Conservation (phyloP, 2,797 vertebrate genomes). For the Arctocebus calabarensis region DNA sequence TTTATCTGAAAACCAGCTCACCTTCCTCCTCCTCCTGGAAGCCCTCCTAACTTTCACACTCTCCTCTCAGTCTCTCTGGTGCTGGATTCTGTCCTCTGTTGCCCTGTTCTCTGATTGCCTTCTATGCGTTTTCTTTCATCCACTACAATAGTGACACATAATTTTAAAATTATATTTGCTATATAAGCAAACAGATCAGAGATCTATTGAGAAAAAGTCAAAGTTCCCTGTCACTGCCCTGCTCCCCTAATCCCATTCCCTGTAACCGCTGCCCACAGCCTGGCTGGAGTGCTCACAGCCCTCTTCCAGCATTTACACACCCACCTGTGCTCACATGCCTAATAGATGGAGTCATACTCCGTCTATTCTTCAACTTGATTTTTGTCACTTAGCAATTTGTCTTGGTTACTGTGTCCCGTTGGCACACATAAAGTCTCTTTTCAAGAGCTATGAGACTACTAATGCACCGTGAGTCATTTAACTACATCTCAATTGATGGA, state of each 20-base stretch:
- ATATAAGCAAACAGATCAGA: neutral
- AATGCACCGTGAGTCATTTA: neutral
- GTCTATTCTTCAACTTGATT: neutral
- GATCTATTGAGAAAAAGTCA: neutral
- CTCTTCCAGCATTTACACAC: neutral
- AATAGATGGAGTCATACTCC: neutral
- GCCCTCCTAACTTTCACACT: neutral
- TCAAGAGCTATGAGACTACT: neutral
- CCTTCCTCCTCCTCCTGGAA: constrained; percentile 22
- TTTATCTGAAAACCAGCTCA: neutral
- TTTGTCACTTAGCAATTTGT: neutral
- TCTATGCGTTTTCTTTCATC: neutral
- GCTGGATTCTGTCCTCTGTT: neutral
- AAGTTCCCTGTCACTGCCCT: neutral
- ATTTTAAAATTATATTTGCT: constrained; percentile 4
- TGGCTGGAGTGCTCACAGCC: neutral
- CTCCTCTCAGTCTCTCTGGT: neutral
- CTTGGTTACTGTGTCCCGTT: neutral
- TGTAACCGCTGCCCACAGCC: neutral
- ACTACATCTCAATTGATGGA: neutral
- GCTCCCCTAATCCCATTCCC: neutral
- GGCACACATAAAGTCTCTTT: neutral
- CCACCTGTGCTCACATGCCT: neutral
- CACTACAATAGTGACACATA: neutral
- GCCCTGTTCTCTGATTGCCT: neutral